These are phyloP conservation scores for Poeciliopsis paucimaculata DNA, from an alignment of 2,797 vertebrate genomes.

Conservation along the genomic window DNA sequence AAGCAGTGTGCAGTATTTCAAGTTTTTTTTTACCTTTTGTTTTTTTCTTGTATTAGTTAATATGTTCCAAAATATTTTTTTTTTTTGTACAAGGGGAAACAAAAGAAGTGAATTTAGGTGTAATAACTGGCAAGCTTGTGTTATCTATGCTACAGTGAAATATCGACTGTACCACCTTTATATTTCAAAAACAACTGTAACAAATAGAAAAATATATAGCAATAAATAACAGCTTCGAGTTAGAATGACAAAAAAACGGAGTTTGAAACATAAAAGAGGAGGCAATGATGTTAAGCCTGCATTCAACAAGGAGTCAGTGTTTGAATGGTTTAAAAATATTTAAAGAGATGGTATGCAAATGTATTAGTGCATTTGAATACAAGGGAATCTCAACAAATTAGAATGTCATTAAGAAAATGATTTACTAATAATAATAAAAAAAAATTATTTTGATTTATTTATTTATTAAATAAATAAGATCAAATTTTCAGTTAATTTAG, in stretches of 20 bases:
- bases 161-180: conserved; percentile 79
- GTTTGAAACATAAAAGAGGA: conserved; percentile 39
- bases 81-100: conserved; percentile 73
- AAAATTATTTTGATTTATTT: background rate
- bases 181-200: conserved; percentile 71
- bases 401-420: background rate
- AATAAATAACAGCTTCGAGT: conserved; percentile 68
- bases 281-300: conserved; percentile 71
- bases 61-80: conserved; percentile 76
- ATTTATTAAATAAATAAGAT: background rate
- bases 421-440: background rate
- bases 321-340: conserved; percentile 76
- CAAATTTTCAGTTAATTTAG: background rate
- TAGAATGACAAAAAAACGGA: conserved; percentile 25
- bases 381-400: background rate
- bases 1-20: conserved; percentile 87
- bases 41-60: conserved; percentile 53
- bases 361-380: conserved; percentile 63
- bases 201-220: conserved; percentile 58
- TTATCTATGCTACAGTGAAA: conserved; percentile 78
- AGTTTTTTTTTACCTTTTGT: conserved; percentile 64
- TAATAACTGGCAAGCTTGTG: conserved; percentile 86
- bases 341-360: conserved; percentile 67
- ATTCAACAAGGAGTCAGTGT: conserved; percentile 73
- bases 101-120: conserved; percentile 76